Evolutionary conservation across 2,797 vertebrate species (phyloP).

Genomic region (Phoeniculus purpureus): DNA sequence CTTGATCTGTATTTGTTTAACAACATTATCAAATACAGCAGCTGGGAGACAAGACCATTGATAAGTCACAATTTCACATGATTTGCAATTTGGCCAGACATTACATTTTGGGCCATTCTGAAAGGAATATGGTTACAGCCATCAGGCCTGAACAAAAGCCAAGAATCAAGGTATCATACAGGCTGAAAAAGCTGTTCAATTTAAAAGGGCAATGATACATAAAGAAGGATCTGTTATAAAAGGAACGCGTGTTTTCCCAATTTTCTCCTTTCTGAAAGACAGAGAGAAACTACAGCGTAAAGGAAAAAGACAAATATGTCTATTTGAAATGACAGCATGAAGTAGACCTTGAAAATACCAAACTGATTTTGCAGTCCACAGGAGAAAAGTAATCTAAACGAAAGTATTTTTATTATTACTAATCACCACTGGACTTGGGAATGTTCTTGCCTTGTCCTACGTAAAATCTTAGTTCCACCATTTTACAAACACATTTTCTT

Average conservation of each 20-base stretch:
- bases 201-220: not conserved
- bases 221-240: not conserved
- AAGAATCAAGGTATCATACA: not conserved
- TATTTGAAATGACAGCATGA: not conserved
- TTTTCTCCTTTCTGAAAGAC: not conserved
- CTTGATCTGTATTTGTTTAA: not conserved
- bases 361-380: not conserved
- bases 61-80: not conserved
- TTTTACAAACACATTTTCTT: slow-evolving; percentile 39
- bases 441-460: slow-evolving; percentile 26
- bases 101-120: not conserved
- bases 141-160: not conserved
- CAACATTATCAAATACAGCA: not conserved
- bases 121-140: not conserved
- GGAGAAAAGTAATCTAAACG: not conserved
- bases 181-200: not conserved
- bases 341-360: not conserved
- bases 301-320: not conserved
- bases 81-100: not conserved
- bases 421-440: not conserved
- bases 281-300: not conserved
- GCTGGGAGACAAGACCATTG: not conserved
- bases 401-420: not conserved
- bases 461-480: slow-evolving; percentile 8
- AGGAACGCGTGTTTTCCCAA: not conserved